Conservation (phyloP, 2,113 vertebrate genomes). For the Phyllostomus hastatus region DNA sequence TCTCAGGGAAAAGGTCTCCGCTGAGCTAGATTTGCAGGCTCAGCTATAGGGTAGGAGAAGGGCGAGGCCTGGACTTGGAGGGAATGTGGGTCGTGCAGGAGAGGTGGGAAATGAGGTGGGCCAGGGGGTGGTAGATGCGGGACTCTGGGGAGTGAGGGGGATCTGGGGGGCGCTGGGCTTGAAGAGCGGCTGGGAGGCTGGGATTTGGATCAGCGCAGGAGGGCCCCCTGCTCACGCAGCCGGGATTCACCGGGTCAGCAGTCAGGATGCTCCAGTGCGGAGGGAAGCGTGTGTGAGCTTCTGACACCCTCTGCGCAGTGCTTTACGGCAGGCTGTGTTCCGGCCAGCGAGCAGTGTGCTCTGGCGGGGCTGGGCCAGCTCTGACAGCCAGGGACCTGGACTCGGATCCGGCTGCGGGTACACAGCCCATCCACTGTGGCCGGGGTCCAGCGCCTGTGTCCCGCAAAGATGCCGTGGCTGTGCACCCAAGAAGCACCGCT, state of each 20-base stretch:
- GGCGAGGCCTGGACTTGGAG: neutral
- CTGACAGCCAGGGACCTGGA: neutral
- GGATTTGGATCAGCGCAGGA: neutral
- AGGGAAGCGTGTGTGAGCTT: no score
- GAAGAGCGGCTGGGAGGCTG: neutral
- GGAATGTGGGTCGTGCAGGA: no score
- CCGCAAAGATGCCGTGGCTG: neutral
- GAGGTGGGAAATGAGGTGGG: neutral
- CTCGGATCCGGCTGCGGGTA: neutral
- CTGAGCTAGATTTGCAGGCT: neutral
- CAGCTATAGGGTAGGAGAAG: neutral
- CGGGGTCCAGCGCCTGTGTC: accelerated
- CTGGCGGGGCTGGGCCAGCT: neutral
- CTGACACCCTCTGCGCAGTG: neutral
- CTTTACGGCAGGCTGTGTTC: no score
- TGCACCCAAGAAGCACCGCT: neutral
- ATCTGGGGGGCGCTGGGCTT: no score
- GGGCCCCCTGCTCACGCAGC: neutral
- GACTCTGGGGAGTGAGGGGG: neutral
- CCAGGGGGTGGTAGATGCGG: accelerated
- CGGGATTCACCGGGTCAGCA: neutral
- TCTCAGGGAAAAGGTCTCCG: neutral
- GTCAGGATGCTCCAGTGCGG: no score
- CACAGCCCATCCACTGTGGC: neutral
- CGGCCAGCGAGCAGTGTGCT: neutral